phyloP scores from a whole-genome alignment of 1,140 invertebrate genomes.

The Copidosoma floridanum region DNA sequence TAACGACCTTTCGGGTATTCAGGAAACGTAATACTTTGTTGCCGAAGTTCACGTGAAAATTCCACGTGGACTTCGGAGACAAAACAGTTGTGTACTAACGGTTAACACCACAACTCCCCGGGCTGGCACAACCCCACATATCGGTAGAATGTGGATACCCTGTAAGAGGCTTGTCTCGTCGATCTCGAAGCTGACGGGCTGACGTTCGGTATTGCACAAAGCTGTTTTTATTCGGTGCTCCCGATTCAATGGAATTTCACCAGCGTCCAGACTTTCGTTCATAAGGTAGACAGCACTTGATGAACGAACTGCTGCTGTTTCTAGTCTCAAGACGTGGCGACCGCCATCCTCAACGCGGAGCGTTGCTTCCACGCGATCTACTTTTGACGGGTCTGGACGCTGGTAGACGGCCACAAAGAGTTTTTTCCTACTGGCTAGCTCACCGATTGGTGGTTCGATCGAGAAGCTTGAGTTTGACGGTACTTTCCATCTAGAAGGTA shows the following conservation, averaged over 20 bases:
- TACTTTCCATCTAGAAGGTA: constrained; percentile 29
- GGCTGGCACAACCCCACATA: constrained; percentile 27
- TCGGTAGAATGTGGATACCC: constrained; percentile 26
- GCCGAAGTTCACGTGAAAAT: no score
- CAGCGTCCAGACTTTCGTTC: constrained; percentile 17
- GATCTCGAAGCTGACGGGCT: constrained; percentile 22
- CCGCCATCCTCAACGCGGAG: constrained; percentile 9
- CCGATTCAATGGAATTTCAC: constrained; percentile 26
- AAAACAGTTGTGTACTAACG: no score
- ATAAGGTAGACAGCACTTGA: constrained; percentile 17
- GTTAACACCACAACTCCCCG: constrained; percentile 17
- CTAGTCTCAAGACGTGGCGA: constrained; percentile 12
- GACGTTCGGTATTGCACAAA: constrained; percentile 24
- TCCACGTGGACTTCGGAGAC: no score
- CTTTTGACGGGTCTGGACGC: constrained; percentile 8
- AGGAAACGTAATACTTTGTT: no score
- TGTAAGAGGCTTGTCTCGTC: neutral
- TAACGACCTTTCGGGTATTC: no score
- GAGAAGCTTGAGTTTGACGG: constrained; percentile 17
- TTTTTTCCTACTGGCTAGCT: constrained; percentile 18
- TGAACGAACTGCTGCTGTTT: neutral
- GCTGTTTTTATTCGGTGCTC: neutral
- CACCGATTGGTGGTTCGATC: constrained; percentile 27
- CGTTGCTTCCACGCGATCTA: constrained; percentile 7
- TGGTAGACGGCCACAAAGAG: constrained; percentile 25